Percentiles rank a stretch among this genome's conserved stretches.
Conservation (phyloP, 2,113 vertebrate species). For the Apistogramma diplotaenia region DNA sequence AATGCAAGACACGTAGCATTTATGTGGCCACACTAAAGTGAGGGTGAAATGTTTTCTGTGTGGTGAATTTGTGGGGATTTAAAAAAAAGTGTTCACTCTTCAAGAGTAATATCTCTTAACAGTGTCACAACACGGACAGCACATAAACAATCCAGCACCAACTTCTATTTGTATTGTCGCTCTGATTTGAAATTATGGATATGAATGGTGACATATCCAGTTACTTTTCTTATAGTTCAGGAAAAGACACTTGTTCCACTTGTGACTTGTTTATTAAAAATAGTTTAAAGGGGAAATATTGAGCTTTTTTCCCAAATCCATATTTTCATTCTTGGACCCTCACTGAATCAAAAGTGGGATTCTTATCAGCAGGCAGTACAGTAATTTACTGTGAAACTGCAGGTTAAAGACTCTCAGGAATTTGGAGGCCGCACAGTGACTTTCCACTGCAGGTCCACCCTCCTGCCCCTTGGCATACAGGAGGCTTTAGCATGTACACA, state of each 20-base stretch:
- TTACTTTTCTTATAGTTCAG: neutral
- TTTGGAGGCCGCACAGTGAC: neutral
- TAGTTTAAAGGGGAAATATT: neutral
- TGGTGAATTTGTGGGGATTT: neutral
- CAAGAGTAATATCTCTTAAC: neutral
- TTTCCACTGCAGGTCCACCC: accelerated
- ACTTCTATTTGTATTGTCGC: neutral
- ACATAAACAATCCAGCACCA: neutral
- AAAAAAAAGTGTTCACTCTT: neutral
- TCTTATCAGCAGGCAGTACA: neutral
- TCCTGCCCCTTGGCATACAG: neutral
- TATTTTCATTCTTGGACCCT: neutral
- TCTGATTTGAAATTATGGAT: neutral
- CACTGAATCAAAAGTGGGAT: neutral
- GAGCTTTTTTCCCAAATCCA: neutral
- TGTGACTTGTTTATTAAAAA: neutral
- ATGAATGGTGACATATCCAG: neutral
- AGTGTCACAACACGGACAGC: neutral
- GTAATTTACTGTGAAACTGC: neutral
- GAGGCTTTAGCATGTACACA: neutral
- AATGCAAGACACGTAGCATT: neutral
- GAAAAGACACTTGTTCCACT: neutral
- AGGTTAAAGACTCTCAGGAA: neutral
- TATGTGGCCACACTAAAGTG: neutral
- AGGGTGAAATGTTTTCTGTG: neutral